Base-by-base conservation (phyloP, 1,140 invertebrate genomes). In the Zaprionus capensis region DNA sequence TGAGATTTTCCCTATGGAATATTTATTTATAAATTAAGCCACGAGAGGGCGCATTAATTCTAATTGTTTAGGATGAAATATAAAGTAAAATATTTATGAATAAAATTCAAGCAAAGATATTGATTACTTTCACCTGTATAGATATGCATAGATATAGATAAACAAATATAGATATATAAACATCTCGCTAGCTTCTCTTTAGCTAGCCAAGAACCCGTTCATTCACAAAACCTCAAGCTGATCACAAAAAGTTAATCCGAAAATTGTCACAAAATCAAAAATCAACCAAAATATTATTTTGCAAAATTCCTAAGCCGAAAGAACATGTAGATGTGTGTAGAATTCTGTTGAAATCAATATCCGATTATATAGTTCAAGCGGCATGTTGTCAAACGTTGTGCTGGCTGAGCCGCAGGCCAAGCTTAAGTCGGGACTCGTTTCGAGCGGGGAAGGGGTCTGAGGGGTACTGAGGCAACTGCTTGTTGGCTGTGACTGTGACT, bases 191-290 rank as follows among this genome's bases (percentile, higher is more conserved):
- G 2, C 9, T 34, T 11, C 9, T 34, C 9, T 34, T 34, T 7
- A 7, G 28, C 28, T 9, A 31, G 0, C 9, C 31, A 34, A 11
- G 9, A 7, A 12, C 0, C 12, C 7, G 15, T 55, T 82, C 77
- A 80, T 71, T 81, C 71, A 83, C 65, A 81, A 71, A 53, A 46
- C 22, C 31, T 24, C 53, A 72, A 68, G 44, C 56, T 53, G 61
- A 72, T 78, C 64, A 46, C n/a, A 80, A 87, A 76, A 82, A 78
- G 78, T 80, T 87, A 91, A 91, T 80, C 78, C 83, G 62, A 63
- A 87, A 91, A 91, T 87, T 84, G 87, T 91, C 87, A 55, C 80
- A 91, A 91, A 81, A 84, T 91, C 88, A 81, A 76, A 88, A 80
- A 82, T 80, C 73, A 78, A 82, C 79, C 87, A 91, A 91, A 91